Evolutionary conservation across 2,797 vertebrate species (phyloP).

Genomic region (Pteropus rufus): DNA sequence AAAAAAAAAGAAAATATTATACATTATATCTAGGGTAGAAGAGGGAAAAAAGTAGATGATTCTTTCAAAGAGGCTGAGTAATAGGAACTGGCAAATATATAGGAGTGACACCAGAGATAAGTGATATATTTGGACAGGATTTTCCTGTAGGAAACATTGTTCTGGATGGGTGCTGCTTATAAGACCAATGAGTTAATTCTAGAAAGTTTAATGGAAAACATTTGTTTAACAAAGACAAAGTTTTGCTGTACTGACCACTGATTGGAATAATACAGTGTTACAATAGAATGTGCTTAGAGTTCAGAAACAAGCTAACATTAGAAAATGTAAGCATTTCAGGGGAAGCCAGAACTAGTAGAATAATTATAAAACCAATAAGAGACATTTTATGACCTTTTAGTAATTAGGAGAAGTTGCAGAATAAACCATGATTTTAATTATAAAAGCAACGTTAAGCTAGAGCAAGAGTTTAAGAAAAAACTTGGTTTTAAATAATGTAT

Average conservation of each 20-base stretch:
- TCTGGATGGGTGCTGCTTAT: not conserved
- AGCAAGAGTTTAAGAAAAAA: not conserved
- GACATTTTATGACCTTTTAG: not conserved
- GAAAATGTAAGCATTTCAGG: not conserved
- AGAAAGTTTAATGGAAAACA: not conserved
- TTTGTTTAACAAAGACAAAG: not conserved
- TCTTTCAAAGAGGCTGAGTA: not conserved
- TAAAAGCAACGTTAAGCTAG: not conserved
- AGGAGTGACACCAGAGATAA: not conserved
- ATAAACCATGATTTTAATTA: not conserved
- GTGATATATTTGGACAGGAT: not conserved
- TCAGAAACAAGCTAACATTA: not conserved
- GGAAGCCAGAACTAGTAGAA: not conserved
- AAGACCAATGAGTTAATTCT: not conserved
- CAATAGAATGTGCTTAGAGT: not conserved
- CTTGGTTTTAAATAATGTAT: not conserved
- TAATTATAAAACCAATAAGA: not conserved
- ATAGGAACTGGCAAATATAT: not conserved
- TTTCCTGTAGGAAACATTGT: not conserved
- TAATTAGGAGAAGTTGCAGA: not conserved
- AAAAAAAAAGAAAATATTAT: not conserved
- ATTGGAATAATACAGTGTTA: not conserved
- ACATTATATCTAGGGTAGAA: not conserved
- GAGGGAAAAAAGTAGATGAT: not conserved
- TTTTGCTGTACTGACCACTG: not conserved